Base-by-base conservation (phyloP, 92 coral and sea anemone genomes). In the Phenganax subtilis region DNA sequence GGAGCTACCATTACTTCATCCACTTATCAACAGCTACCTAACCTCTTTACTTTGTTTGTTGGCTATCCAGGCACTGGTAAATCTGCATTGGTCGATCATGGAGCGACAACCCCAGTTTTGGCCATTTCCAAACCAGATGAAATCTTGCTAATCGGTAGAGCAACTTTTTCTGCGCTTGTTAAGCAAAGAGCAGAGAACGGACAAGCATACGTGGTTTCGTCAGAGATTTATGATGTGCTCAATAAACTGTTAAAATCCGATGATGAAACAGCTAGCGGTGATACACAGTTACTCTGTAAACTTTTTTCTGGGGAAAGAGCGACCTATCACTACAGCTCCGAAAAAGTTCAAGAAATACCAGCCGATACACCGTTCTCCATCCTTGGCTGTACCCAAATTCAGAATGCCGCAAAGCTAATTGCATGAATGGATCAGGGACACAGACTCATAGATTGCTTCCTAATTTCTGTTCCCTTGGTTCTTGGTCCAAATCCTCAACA, bases 401-500 rank as follows among this genome's bases (percentile, higher is more conserved):
- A 76, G 10, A 87, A 87, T 47, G 80, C 82, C 27, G 85, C 88
- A 7, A 85, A 88, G 61, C 56, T 86, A 10, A 84, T 89, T 62
- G 87, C 89, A 15, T 68, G 80, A 72, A 86, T 86, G 91, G 87
- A 82, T 81, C 89, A 88, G 25, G 85, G 87, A 9, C 91, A 86
- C 65, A 87, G 85, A 54, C 76, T 85, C 53, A 74, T 88, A 9
- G 85, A 86, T 75, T 75, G 88, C 55, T n/a, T 88, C 55, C 87
- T 86, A 17, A 71, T 88, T 54, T 66, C 91, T 29, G 75, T 78
- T 30, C 89, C 89, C n/a, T 69, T 88, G 47, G 87, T 84, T 51
- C 72, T 63, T n/a, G 6, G 86, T 15, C 88, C 86, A 12, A 84
- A 84, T 10, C 84, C 75, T 20, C 75, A 69, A 51, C 75, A 69